Evolutionary conservation across 2,888 invertebrate species (phyloP).

Genomic region (Drosophila pseudotakahashii): DNA sequence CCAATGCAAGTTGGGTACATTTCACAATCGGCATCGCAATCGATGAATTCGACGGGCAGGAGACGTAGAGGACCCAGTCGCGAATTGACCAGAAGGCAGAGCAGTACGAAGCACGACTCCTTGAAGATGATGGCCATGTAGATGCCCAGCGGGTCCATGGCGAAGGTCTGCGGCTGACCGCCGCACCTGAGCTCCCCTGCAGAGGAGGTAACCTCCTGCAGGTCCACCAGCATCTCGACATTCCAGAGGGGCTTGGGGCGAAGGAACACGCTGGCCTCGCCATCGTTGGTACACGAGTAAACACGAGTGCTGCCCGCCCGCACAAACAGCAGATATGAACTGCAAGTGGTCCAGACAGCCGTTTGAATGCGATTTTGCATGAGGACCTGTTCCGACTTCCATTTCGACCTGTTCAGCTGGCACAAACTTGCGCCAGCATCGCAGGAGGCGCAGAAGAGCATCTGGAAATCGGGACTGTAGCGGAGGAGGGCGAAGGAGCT

Average conservation of each 20-base stretch:
- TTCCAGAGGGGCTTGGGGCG: neutral
- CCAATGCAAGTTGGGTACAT: conserved; percentile 34
- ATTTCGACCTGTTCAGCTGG: neutral
- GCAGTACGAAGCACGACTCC: conserved; percentile 29
- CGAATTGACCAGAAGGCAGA: conserved; percentile 7
- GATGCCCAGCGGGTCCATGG: conserved; percentile 34
- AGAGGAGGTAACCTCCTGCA: neutral
- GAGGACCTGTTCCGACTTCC: neutral
- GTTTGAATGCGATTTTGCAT: conserved; percentile 20
- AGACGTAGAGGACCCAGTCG: neutral
- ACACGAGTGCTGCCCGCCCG: conserved; percentile 1
- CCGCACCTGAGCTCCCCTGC: neutral
- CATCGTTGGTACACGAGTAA: neutral
- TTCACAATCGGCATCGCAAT: neutral
- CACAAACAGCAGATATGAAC: conserved; percentile 32
- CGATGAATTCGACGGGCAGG: conserved; percentile 10
- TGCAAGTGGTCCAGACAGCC: conserved; percentile 44
- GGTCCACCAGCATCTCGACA: conserved; percentile 1
- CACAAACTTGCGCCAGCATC: neutral
- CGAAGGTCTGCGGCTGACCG: conserved; percentile 13
- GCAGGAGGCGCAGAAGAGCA: conserved; percentile 2
- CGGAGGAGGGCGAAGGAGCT: conserved; percentile 20
- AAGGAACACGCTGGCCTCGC: neutral
- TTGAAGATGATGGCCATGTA: conserved; percentile 45
- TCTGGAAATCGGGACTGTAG: conserved; percentile 3